Evolutionary conservation across 2,888 invertebrate species (phyloP).

Genomic region (Cepaea hortensis): DNA sequence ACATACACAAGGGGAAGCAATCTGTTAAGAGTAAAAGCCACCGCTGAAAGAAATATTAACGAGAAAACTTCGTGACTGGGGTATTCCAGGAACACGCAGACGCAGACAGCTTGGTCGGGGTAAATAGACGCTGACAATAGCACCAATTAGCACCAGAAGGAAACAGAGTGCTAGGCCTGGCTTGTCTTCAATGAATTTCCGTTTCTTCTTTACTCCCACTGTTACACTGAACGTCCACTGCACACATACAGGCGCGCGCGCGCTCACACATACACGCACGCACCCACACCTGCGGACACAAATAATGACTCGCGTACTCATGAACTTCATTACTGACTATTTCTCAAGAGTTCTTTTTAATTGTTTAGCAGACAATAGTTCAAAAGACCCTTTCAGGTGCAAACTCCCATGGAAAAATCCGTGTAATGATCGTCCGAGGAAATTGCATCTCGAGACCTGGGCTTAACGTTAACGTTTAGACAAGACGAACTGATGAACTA

Average conservation of each 20-base stretch:
- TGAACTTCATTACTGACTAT: too few species aligned
- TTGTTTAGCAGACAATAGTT: too few species aligned
- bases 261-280: neutral
- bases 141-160: slow-evolving; percentile 18
- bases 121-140: slow-evolving; percentile 25
- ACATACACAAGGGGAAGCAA: neutral
- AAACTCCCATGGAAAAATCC: too few species aligned
- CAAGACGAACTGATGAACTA: too few species aligned
- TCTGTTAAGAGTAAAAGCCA: neutral
- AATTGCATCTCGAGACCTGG: too few species aligned
- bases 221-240: too few species aligned
- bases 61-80: slow-evolving; percentile 23
- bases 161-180: neutral
- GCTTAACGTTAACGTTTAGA: too few species aligned
- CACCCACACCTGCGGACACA: neutral
- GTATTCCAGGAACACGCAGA: neutral
- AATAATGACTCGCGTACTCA: too few species aligned
- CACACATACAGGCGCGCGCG: too few species aligned
- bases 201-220: neutral
- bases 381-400: too few species aligned
- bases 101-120: neutral
- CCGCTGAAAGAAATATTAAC: slow-evolving; percentile 26
- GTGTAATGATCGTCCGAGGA: too few species aligned
- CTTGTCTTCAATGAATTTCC: neutral
- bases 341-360: too few species aligned